Conservation (phyloP, 2,888 invertebrate species). For the Mythimna vitellina region DNA sequence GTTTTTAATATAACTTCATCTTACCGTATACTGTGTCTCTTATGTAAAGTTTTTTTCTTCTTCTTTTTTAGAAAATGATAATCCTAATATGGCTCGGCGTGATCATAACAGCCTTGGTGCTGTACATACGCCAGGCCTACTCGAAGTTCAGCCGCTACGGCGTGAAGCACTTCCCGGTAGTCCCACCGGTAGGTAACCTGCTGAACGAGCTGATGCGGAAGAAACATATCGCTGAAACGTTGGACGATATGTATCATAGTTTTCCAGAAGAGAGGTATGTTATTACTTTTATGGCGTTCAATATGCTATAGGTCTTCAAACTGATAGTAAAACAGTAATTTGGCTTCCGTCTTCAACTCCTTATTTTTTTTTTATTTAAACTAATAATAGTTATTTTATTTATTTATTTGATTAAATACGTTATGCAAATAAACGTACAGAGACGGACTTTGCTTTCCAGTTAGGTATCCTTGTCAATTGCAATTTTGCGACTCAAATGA, state of each 20-base stretch:
- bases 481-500: too few relatives aligned
- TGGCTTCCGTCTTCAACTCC: not conserved
- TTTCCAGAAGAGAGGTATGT: slow-evolving; percentile 72
- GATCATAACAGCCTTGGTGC: slow-evolving; percentile 47
- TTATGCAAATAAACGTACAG: too few relatives aligned
- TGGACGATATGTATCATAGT: slow-evolving; percentile 61
- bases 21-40: not conserved
- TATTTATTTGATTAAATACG: too few relatives aligned
- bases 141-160: slow-evolving; percentile 68
- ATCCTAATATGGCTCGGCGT: slow-evolving; percentile 63
- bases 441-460: too few relatives aligned
- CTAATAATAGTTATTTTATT: too few relatives aligned
- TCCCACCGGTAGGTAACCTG: slow-evolving; percentile 72
- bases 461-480: too few relatives aligned
- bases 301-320: not conserved
- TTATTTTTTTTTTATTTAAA: too few relatives aligned
- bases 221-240: slow-evolving; percentile 61
- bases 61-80: slow-evolving; percentile 34
- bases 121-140: slow-evolving; percentile 66
- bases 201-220: slow-evolving; percentile 36
- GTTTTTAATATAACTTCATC: not conserved
- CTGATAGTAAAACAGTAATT: not conserved
- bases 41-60: not conserved
- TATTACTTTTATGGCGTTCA: not conserved
- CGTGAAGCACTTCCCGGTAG: slow-evolving; percentile 65